These are phyloP conservation scores for Hydropsyche tenuis DNA, from an alignment of 1,140 invertebrate species.

Conservation along the genomic window DNA sequence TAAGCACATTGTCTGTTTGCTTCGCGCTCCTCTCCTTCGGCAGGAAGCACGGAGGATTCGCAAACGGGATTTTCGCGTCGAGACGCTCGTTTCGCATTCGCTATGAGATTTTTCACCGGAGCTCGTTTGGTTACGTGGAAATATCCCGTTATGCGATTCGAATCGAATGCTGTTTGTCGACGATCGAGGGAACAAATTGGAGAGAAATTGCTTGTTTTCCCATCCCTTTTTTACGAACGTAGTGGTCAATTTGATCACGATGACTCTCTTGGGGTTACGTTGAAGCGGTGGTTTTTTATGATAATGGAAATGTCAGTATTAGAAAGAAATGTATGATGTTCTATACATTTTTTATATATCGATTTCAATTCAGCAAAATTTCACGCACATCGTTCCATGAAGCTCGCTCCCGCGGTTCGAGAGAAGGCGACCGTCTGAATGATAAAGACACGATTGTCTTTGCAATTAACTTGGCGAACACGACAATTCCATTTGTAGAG, in stretches of 20 bases:
- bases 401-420: neutral
- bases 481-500: constrained; percentile 49
- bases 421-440: constrained; percentile 3
- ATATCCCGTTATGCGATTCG: neutral
- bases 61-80: constrained; percentile 31
- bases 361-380: neutral
- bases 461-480: constrained; percentile 47
- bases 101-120: neutral
- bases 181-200: too few species aligned
- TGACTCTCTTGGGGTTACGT: neutral
- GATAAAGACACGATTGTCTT: constrained; percentile 46
- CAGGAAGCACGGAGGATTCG: constrained; percentile 21
- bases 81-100: neutral
- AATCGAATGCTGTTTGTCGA: too few species aligned
- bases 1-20: constrained; percentile 11
- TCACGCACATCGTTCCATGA: neutral
- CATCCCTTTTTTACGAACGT: too few species aligned
- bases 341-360: neutral
- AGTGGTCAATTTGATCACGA: too few species aligned
- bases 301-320: too few species aligned
- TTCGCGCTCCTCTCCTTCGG: neutral
- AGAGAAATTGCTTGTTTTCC: too few species aligned
- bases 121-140: neutral
- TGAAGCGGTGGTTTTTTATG: too few species aligned
- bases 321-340: too few species aligned